These are phyloP conservation scores for Platycnemis pennipes DNA, from an alignment of 2,888 invertebrate species.

Conservation along the genomic window DNA sequence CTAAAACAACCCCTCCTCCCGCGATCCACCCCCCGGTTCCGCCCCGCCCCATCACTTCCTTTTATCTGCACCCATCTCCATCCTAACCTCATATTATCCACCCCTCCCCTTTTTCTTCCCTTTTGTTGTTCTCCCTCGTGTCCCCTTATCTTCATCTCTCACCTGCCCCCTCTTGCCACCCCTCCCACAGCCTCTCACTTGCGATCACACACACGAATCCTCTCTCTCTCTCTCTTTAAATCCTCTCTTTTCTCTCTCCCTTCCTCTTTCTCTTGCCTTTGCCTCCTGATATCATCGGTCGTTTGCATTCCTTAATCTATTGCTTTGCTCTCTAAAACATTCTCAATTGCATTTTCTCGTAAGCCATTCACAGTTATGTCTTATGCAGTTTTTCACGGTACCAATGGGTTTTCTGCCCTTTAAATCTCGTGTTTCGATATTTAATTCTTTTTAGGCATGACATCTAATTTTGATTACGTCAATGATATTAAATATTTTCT, in stretches of 20 bases:
- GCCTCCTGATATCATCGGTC: background rate
- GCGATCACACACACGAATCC: background rate
- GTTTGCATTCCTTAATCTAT: background rate
- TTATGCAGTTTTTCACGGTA: no score
- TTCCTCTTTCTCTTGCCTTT: background rate
- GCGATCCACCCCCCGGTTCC: background rate
- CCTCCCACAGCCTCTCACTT: background rate
- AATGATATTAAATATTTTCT: no score
- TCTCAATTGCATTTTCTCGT: no score
- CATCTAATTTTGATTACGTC: no score
- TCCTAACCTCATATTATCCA: slow-evolving; percentile 9
- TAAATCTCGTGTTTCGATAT: no score
- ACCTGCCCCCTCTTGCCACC: background rate
- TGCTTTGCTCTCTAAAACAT: background rate
- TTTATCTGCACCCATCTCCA: slow-evolving; percentile 19
- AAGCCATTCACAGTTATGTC: no score
- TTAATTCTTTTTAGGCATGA: no score
- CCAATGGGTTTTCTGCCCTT: no score
- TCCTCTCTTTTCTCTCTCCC: background rate
- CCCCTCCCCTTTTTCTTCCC: background rate
- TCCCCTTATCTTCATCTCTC: background rate
- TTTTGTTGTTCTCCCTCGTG: background rate
- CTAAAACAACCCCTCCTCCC: background rate
- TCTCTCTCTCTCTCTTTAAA: background rate
- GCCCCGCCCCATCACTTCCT: background rate